phyloP scores from a whole-genome alignment of 2,888 invertebrate species.

The Tipula lateralis region DNA sequence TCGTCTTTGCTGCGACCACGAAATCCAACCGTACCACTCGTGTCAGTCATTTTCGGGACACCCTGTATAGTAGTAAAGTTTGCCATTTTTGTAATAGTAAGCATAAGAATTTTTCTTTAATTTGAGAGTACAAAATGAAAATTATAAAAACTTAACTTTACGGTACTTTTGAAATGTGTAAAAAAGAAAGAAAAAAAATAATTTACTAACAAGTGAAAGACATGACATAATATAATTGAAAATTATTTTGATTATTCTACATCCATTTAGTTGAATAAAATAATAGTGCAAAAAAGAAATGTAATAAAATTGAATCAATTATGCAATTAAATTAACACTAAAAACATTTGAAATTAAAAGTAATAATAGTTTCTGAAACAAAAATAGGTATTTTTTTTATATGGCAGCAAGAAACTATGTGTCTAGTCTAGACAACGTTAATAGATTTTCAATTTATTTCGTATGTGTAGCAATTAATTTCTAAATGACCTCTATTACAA shows the following conservation, averaged over 20 bases:
- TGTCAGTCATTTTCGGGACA: too few species aligned
- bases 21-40: too few species aligned
- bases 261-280: not conserved
- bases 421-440: not conserved
- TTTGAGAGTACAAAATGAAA: not conserved
- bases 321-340: constrained; percentile 24
- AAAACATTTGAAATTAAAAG: not conserved
- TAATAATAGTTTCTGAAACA: not conserved
- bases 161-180: not conserved
- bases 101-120: not conserved
- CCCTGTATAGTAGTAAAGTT: not conserved
- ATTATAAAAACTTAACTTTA: not conserved
- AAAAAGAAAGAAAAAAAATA: not conserved
- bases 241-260: not conserved
- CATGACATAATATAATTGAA: not conserved
- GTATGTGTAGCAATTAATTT: not conserved
- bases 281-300: not conserved
- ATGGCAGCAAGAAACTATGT: not conserved
- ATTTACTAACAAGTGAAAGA: not conserved
- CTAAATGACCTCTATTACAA: not conserved
- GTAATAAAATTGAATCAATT: not conserved
- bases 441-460: not conserved
- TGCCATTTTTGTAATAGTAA: not conserved
- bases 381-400: not conserved
- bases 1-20: too few species aligned